Conservation (phyloP, 2,888 invertebrate genomes). For the Aleiodes leptofemur region DNA sequence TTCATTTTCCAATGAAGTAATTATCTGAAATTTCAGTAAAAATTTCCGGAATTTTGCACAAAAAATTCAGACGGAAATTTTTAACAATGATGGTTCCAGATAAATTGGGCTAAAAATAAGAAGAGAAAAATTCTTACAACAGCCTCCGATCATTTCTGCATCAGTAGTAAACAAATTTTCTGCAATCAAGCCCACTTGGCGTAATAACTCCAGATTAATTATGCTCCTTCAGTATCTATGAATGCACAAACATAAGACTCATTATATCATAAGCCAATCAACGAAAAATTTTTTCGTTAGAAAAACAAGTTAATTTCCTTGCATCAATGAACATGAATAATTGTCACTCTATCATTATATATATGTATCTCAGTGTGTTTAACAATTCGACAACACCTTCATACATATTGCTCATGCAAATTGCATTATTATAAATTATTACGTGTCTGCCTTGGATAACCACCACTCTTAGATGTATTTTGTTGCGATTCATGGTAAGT, state of each 20-base stretch:
- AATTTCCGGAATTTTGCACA: no score
- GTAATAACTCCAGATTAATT: slow-evolving; percentile 51
- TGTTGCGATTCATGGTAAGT: slow-evolving; percentile 37
- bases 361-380: neutral
- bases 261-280: neutral
- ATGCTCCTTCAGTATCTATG: neutral
- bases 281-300: neutral
- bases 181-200: slow-evolving; percentile 62
- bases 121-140: slow-evolving; percentile 4
- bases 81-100: no score
- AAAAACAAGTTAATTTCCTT: no score
- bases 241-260: slow-evolving; percentile 12
- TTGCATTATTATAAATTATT: slow-evolving; percentile 19
- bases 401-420: neutral
- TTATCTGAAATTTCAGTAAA: no score
- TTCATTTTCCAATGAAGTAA: no score
- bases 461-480: slow-evolving; percentile 35
- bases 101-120: neutral
- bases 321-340: neutral
- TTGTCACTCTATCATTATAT: neutral
- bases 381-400: neutral
- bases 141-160: slow-evolving; percentile 16
- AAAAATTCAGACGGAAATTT: no score
- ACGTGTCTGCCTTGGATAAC: slow-evolving; percentile 46
- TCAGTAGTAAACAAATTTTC: slow-evolving; percentile 56